These are phyloP conservation scores for Chrysochloris asiatica DNA, from an alignment of 2,113 vertebrate genomes.

Conservation along the genomic window DNA sequence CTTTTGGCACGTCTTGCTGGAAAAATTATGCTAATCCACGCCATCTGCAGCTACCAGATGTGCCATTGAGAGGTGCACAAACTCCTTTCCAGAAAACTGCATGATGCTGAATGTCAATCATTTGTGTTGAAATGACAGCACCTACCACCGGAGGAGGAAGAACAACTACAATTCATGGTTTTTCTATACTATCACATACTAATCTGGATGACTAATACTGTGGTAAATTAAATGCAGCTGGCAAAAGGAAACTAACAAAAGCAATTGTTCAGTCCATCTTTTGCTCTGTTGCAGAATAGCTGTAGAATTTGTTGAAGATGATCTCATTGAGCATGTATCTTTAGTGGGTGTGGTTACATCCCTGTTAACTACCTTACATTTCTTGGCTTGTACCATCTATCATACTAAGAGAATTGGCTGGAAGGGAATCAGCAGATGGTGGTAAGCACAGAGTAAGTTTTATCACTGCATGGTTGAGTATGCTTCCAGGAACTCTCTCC, in stretches of 20 bases:
- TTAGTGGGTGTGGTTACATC: constrained; percentile 21
- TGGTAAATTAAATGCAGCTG: constrained; percentile 11
- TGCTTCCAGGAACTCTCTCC: constrained; percentile 68
- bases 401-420: constrained; percentile 45
- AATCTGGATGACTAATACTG: constrained; percentile 16
- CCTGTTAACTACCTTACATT: constrained; percentile 40
- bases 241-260: constrained; percentile 1
- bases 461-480: neutral
- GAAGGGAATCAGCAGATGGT: constrained; percentile 62
- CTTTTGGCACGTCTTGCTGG: constrained; percentile 66
- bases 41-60: constrained; percentile 79
- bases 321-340: neutral
- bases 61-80: constrained; percentile 72
- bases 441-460: constrained; percentile 44
- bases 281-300: constrained; percentile 37
- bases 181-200: constrained; percentile 25
- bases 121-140: constrained; percentile 65
- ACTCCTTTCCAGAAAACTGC: constrained; percentile 67
- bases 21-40: constrained; percentile 68
- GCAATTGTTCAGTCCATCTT: constrained; percentile 8
- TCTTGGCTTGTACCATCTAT: constrained; percentile 40
- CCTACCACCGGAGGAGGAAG: constrained; percentile 57
- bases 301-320: constrained; percentile 2
- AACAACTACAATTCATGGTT: neutral
- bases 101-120: constrained; percentile 68